Evolutionary conservation across 2,797 vertebrate species (phyloP).

Genomic region (Lerista edwardsae): DNA sequence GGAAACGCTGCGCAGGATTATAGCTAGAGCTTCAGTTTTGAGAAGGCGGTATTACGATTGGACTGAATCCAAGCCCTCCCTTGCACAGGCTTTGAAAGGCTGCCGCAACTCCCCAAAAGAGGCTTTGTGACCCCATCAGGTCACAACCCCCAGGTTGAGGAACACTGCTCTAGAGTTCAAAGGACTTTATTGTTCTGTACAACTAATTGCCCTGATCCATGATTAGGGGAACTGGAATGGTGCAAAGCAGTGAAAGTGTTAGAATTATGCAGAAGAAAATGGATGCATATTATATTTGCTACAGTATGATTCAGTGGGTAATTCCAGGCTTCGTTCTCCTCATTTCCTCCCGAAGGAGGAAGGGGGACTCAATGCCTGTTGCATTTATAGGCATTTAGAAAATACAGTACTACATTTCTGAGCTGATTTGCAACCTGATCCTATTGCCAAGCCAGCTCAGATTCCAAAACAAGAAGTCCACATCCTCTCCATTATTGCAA

Average conservation of each 20-base stretch:
- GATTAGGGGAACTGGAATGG: not conserved
- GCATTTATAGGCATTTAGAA: not conserved
- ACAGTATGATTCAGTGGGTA: not conserved
- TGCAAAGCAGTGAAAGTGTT: not conserved
- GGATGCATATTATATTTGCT: not conserved
- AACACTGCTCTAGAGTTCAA: not conserved
- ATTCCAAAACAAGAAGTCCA: not conserved
- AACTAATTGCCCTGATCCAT: too few species aligned
- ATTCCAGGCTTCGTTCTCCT: not conserved
- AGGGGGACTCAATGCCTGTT: not conserved
- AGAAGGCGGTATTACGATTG: too few species aligned
- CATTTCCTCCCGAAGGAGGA: not conserved
- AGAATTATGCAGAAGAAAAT: not conserved
- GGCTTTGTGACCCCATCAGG: too few species aligned
- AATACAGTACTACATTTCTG: not conserved
- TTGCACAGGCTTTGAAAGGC: too few species aligned
- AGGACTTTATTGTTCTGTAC: not conserved
- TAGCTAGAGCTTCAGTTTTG: too few species aligned
- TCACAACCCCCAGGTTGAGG: too few species aligned
- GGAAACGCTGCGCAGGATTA: too few species aligned
- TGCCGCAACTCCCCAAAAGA: too few species aligned
- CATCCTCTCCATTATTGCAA: not conserved
- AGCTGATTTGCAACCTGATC: not conserved
- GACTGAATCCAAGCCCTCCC: too few species aligned
- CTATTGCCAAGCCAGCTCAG: not conserved